Evolutionary conservation across 2,888 invertebrate species (phyloP), one percentile per base, ranked within the genome.

Genomic region (Nemurella pictetii): DNA sequence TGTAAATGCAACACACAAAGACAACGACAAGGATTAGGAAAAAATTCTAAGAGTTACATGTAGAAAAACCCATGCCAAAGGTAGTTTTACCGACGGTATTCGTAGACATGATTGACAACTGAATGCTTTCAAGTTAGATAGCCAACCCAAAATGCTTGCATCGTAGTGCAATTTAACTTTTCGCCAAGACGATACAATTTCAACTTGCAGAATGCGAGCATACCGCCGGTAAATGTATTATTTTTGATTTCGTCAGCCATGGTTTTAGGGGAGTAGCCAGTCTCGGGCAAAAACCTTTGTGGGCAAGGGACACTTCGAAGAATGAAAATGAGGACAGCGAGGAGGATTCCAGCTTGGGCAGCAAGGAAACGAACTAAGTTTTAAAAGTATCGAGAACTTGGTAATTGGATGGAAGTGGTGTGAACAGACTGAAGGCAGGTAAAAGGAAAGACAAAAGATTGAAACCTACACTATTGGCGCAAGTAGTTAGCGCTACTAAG

Each of bases 231-330:
- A 55, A 55, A 55, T 20, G 3, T 55, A 55, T 55, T 55, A 55
- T 20, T 55, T 55, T 55, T 55, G 15, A 55, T 20, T 78, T 29
- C n/a, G 85, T 74, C 86, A 86, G 86, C 86, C 86, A 81, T 87
- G 87, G 85, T 87, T 84, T 87, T 73, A 87, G 87, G 84, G 88
- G 86, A 84, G 81, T 87, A 87, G 87, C 87, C 86, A 87, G 87
- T 86, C 86, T 83, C 80, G 82, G 28, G 78, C 36, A 75, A 74
- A 81, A 80, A 73, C n/a, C n/a, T 78, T 74, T 28, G 32, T 27
- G 26, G 35, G 29, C 78, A 80, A 80, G 28, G 80, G 73, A 32
- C 0, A 85, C 27, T 75, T 84, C 26, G 26, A 29, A 55, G 55
- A 26, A 55, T 78, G 55, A n/a, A 72, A 27, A 4, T 29, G n/a